Conservation (phyloP, 1,140 invertebrate species). For the Hirudo medicinalis region DNA sequence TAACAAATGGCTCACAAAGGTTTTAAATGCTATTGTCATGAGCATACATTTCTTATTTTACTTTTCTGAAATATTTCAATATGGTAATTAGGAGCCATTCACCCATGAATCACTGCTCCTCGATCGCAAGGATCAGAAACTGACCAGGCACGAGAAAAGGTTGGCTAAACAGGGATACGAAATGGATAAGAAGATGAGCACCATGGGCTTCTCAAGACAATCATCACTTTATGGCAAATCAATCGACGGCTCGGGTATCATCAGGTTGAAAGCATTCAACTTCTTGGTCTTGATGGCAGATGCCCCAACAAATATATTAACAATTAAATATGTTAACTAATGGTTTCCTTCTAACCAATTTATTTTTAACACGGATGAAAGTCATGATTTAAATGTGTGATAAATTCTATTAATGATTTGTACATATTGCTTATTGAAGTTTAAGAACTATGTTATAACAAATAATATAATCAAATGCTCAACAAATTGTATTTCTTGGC, state of each 20-base stretch:
- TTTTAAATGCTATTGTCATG: conserved; percentile 21
- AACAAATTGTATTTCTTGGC: too few species aligned
- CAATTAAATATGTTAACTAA: not conserved
- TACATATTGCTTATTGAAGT: too few species aligned
- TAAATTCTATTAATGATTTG: too few species aligned
- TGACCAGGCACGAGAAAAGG: conserved; percentile 84
- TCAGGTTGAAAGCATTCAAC: not conserved
- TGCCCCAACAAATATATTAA: not conserved
- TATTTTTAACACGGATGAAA: not conserved
- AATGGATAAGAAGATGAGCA: conserved; percentile 72
- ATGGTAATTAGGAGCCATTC: conserved; percentile 61
- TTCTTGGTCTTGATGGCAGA: not conserved
- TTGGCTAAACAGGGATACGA: conserved; percentile 81
- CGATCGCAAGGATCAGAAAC: conserved; percentile 84
- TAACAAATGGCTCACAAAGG: conserved; percentile 34
- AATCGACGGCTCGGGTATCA: conserved; percentile 10
- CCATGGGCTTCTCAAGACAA: conserved; percentile 44
- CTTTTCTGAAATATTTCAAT: not conserved
- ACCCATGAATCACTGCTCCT: conserved; percentile 89
- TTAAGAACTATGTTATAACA: too few species aligned
- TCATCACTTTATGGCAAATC: conserved; percentile 41
- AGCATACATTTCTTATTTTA: not conserved
- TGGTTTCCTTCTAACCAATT: not conserved
- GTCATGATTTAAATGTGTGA: too few species aligned
- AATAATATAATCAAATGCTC: too few species aligned